phyloP scores from a whole-genome alignment of 1,140 invertebrate genomes.

The Temnothorax longispinosus region DNA sequence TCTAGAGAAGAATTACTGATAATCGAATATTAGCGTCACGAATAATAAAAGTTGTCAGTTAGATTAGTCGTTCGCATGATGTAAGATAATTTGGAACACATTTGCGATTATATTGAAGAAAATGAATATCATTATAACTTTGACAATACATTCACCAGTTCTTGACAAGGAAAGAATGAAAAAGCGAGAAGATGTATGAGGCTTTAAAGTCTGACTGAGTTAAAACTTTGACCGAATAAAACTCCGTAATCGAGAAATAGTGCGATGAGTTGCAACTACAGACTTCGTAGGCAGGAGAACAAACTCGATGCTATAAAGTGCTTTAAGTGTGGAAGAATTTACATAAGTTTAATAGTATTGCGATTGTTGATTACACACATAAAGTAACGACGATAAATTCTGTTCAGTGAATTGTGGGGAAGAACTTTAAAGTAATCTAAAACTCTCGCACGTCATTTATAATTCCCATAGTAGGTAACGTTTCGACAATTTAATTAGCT shows the following conservation, averaged over 20 bases:
- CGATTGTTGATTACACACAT: neutral
- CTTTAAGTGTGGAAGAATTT: neutral
- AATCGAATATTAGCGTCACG: neutral
- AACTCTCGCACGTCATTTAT: neutral
- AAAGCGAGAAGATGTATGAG: neutral
- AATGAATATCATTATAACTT: neutral
- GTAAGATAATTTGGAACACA: neutral
- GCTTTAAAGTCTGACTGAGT: constrained; percentile 4
- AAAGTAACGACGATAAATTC: neutral
- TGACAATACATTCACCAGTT: constrained; percentile 1
- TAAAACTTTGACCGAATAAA: neutral
- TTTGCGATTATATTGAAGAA: neutral
- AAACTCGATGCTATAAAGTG: neutral
- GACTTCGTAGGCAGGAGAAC: neutral
- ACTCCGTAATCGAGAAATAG: constrained; percentile 17
- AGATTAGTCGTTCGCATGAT: neutral
- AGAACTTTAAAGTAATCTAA: neutral
- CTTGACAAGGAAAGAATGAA: neutral
- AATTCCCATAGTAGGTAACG: neutral
- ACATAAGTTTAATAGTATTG: neutral
- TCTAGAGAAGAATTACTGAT: too few relatives aligned
- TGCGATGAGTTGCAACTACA: neutral
- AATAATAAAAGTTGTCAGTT: neutral
- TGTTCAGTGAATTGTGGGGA: neutral
- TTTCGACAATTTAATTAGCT: neutral